These are phyloP conservation scores for Oryzaephilus surinamensis DNA, from an alignment of 1,140 invertebrate species.

Conservation along the genomic window DNA sequence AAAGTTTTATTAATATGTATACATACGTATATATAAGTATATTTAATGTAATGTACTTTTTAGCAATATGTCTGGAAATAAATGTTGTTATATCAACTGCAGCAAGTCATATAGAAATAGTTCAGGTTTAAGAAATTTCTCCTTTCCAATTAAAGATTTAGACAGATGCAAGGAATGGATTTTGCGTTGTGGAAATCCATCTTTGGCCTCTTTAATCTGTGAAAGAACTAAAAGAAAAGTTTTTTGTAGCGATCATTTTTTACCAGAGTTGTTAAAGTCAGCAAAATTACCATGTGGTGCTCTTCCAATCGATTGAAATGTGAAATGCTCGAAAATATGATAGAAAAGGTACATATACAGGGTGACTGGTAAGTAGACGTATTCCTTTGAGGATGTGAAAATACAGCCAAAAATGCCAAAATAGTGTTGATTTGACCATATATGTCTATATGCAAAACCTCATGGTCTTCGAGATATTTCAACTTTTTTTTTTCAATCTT, in stretches of 20 bases:
- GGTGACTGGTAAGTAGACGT: too few relatives aligned
- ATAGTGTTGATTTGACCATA: too few relatives aligned
- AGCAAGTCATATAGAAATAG: conserved; percentile 1
- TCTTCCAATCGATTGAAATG: neutral
- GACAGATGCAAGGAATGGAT: conserved; percentile 1
- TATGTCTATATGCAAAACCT: too few relatives aligned
- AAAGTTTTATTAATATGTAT: too few relatives aligned
- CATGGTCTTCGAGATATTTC: too few relatives aligned
- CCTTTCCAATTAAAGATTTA: conserved; percentile 2
- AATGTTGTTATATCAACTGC: conserved; percentile 2
- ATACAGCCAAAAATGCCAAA: too few relatives aligned
- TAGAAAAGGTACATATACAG: too few relatives aligned
- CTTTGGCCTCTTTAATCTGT: neutral
- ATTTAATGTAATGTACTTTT: neutral
- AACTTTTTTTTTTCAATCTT: too few relatives aligned
- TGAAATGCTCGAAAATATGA: too few relatives aligned
- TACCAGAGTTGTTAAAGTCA: conserved; percentile 1
- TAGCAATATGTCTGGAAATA: conserved; percentile 1
- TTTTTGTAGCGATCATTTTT: conserved; percentile 3
- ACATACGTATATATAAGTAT: too few relatives aligned
- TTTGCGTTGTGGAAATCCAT: neutral
- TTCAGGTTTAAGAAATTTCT: neutral
- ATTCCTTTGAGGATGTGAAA: too few relatives aligned
- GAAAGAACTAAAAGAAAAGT: neutral
- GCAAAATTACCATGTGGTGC: conserved; percentile 1